Percentiles rank a stretch among this genome's conserved stretches.
phyloP scores from a whole-genome alignment of 2,113 vertebrate genomes.

The Stigmatopora nigra region DNA sequence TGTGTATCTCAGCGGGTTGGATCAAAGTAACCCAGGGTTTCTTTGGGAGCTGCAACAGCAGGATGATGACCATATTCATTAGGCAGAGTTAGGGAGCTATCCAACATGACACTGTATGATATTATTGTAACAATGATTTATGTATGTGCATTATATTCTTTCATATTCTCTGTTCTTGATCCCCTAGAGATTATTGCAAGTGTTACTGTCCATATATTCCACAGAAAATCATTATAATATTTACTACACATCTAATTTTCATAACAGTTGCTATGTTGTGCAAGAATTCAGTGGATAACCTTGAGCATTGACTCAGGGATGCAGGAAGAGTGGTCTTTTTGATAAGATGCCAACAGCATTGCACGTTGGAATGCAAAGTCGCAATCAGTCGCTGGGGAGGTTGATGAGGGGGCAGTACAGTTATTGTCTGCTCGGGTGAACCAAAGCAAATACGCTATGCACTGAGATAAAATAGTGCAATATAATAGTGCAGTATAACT shows the following conservation, averaged over 20 bases:
- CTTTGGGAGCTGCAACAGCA: slow-evolving; percentile 26
- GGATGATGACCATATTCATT: slow-evolving; percentile 42
- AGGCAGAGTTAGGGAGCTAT: slow-evolving; percentile 12
- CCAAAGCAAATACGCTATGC: slow-evolving; percentile 18
- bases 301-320: slow-evolving; percentile 29
- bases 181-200: not conserved
- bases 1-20: slow-evolving; percentile 14
- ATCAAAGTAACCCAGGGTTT: slow-evolving; percentile 24
- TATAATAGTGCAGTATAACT: slow-evolving; percentile 19
- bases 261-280: slow-evolving; percentile 16
- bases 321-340: slow-evolving; percentile 28
- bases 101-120: slow-evolving; percentile 10
- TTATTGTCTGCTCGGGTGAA: slow-evolving; percentile 30
- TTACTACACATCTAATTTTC: slow-evolving; percentile 27
- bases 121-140: not conserved
- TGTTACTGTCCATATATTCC: not conserved
- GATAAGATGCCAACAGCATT: slow-evolving; percentile 38
- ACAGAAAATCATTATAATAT: slow-evolving; percentile 1
- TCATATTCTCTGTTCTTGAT: not conserved
- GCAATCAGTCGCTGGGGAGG: slow-evolving; percentile 31
- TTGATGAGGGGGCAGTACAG: slow-evolving; percentile 3
- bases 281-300: slow-evolving; percentile 14
- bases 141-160: not conserved
- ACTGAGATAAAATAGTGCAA: slow-evolving; percentile 10
- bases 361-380: slow-evolving; percentile 32